Base-by-base conservation (phyloP, 2,113 vertebrate genomes). In the Girardinichthys multiradiatus region DNA sequence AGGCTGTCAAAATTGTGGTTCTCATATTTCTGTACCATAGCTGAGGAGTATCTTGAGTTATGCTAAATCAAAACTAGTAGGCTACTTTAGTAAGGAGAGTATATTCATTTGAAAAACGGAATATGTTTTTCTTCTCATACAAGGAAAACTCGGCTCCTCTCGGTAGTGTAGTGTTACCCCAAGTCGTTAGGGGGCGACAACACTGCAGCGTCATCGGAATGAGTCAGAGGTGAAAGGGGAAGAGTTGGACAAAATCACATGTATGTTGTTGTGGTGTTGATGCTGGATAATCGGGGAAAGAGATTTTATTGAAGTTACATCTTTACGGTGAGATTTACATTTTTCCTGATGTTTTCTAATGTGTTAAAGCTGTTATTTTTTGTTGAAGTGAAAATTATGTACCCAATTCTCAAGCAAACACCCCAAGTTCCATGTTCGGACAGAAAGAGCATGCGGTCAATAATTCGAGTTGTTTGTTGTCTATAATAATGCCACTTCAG, bases 201-300 rank as follows among this genome's bases (percentile, higher is more conserved):
- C 4, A 17, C 7, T 1, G 11, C 2, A 0, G 1, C 0, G 0
- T 51, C 8, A 2, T 11, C 28, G n/a, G 1, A 4, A 0, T 4
- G 0, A 65, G 27, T 64, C 68, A 71, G 51, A 68, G 85, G 74
- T 82, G 15, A 82, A 70, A 86, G 81, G 70, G 82, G 6, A 29
- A 1, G 24, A 57, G 65, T 27, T 17, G 70, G 81, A 76, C 80
- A 39, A 58, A 13, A 48, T 69, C 69, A 57, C 88, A 79, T 81
- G 85, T n/a, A 2, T 77, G 70, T 58, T 88, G 82, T 71, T 87
- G 58, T 78, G 69, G 61, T 85, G 79, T 80, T 82, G 69, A 68
- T 77, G 63, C 39, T 45, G 19, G 57, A 30, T 0, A n/a, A 26
- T 54, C 11, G 26, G 19, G n/a, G 3, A 24, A 24, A 12, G 14